These are phyloP conservation scores for Euplagia quadripunctaria DNA, from an alignment of 2,888 invertebrate genomes.

Conservation along the genomic window DNA sequence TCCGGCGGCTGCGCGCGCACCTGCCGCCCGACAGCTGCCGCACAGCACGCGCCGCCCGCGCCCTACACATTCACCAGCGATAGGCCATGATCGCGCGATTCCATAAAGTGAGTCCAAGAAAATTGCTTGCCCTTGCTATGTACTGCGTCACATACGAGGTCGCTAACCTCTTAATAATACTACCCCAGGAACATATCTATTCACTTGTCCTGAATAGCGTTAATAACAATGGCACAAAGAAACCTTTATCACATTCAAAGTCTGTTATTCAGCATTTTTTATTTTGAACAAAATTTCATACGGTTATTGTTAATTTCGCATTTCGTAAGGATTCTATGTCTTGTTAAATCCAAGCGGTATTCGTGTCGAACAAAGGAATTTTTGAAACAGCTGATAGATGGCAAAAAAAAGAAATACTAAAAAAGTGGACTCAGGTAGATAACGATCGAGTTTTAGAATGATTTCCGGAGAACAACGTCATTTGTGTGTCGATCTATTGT, in stretches of 20 bases:
- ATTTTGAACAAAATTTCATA: slow-evolving; percentile 32
- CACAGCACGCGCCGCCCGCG: slow-evolving; percentile 44
- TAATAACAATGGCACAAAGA: slow-evolving; percentile 47
- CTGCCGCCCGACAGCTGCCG: slow-evolving; percentile 75
- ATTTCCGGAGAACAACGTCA: slow-evolving; percentile 39
- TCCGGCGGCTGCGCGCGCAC: slow-evolving; percentile 85
- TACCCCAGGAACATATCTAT: slow-evolving; percentile 28
- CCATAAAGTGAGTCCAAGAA: neutral
- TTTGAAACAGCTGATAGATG: slow-evolving; percentile 57
- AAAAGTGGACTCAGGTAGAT: slow-evolving; percentile 49
- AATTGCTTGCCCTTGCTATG: slow-evolving; percentile 24
- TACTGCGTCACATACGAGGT: slow-evolving; percentile 30
- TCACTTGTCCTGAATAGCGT: slow-evolving; percentile 33
- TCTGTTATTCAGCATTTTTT: slow-evolving; percentile 38
- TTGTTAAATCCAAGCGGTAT: slow-evolving; percentile 39
- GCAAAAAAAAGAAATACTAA: slow-evolving; percentile 36
- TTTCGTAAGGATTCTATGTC: slow-evolving; percentile 34
- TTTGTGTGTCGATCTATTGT: slow-evolving; percentile 27
- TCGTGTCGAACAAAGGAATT: slow-evolving; percentile 50
- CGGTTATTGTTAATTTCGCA: slow-evolving; percentile 36
- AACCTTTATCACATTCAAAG: slow-evolving; percentile 36
- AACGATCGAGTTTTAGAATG: slow-evolving; percentile 35
- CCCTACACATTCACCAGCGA: slow-evolving; percentile 28
- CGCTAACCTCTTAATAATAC: slow-evolving; percentile 36
- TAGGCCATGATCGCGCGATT: neutral